A percentile compares a stretch with the other conserved stretches of the same genome.
Conservation (phyloP, 2,888 invertebrate genomes). For the Apamea sordens region DNA sequence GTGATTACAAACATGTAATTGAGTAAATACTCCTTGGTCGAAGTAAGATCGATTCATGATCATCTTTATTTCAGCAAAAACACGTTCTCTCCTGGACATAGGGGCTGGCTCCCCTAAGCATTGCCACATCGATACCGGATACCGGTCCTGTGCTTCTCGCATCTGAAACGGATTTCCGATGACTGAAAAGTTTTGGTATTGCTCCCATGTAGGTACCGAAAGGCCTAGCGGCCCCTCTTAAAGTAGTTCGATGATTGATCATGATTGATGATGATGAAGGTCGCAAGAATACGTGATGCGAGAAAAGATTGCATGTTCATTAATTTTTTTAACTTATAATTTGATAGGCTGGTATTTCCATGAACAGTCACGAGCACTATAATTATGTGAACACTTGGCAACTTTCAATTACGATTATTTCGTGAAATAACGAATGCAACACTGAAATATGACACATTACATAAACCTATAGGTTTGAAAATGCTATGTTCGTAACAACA, state of each 20-base stretch:
- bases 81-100: not conserved
- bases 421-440: no score
- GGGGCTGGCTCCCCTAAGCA: not conserved
- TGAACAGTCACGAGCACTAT: no score
- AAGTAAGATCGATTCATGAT: not conserved
- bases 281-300: no score
- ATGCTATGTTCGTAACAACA: no score
- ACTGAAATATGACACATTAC: no score
- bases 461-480: no score
- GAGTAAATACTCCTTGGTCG: constrained; percentile 18
- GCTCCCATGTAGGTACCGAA: not conserved
- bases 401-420: no score
- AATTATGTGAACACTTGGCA: no score
- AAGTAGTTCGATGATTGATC: not conserved
- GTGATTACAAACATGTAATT: not conserved
- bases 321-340: not conserved
- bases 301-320: not conserved
- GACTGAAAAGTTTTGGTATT: not conserved
- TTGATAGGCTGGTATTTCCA: not conserved
- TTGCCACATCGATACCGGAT: not conserved
- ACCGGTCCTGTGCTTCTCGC: not conserved
- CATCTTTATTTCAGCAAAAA: not conserved
- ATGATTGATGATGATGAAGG: not conserved
- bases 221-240: not conserved
- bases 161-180: not conserved